A percentile compares a stretch with the other conserved stretches of the same genome.
Conservation (phyloP, 2,888 invertebrate species). For the Drosophila anceps region DNA sequence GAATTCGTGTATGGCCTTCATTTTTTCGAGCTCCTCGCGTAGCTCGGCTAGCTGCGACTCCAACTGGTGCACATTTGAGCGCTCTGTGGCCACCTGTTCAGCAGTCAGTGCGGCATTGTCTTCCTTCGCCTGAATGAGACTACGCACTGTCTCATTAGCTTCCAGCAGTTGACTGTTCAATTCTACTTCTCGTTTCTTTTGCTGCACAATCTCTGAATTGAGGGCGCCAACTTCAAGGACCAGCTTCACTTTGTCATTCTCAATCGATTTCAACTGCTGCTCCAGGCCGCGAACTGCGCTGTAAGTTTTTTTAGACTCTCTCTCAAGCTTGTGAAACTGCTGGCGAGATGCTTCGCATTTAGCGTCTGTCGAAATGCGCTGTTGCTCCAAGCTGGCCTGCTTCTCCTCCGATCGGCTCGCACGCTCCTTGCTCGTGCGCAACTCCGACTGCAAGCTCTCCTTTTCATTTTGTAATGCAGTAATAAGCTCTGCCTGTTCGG, state of each 20-base stretch:
- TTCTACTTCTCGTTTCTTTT: slow-evolving; percentile 1
- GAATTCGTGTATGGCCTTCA: slow-evolving; percentile 10
- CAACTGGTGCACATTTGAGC: slow-evolving; percentile 39
- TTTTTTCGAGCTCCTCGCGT: slow-evolving; percentile 21
- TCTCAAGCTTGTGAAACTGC: slow-evolving; percentile 66
- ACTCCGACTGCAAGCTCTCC: slow-evolving; percentile 13
- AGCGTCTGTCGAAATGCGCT: slow-evolving; percentile 17
- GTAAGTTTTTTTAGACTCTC: slow-evolving; percentile 50
- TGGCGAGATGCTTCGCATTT: slow-evolving; percentile 37
- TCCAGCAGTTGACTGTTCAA: slow-evolving; percentile 18
- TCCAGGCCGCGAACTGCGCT: slow-evolving; percentile 54
- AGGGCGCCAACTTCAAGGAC: slow-evolving; percentile 75
- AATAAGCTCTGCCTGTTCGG: slow-evolving; percentile 24
- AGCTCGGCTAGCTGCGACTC: background rate
- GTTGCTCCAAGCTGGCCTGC: slow-evolving; percentile 16
- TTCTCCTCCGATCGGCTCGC: slow-evolving; percentile 19
- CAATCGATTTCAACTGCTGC: slow-evolving; percentile 53
- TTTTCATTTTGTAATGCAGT: slow-evolving; percentile 24
- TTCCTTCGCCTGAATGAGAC: slow-evolving; percentile 12
- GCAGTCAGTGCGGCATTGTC: background rate
- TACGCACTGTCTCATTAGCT: slow-evolving; percentile 2
- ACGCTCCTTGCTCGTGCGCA: slow-evolving; percentile 23
- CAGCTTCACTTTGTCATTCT: slow-evolving; percentile 69
- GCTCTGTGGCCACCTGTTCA: slow-evolving; percentile 24
- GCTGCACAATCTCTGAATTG: slow-evolving; percentile 60